Evolutionary conservation across 2,888 invertebrate species (phyloP).

Genomic region (Octodonta nipae): DNA sequence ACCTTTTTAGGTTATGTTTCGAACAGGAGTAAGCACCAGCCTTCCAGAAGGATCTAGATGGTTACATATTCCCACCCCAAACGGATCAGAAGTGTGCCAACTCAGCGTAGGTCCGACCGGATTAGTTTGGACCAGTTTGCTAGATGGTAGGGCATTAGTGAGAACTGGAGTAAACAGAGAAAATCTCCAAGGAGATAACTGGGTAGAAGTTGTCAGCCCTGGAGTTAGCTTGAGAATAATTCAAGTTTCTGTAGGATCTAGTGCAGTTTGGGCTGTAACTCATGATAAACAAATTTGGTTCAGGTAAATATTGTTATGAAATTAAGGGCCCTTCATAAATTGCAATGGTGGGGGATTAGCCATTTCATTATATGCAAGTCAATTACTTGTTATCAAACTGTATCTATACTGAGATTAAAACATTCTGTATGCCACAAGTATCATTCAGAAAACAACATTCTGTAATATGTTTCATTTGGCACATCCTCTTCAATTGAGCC

Average conservation of each 20-base stretch:
- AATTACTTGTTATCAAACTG: no score
- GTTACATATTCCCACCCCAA: constrained; percentile 63
- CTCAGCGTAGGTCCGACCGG: constrained; percentile 77
- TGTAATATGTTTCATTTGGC: no score
- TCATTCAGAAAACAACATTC: no score
- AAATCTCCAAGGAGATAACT: constrained; percentile 49
- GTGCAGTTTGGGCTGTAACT: constrained; percentile 68
- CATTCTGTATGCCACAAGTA: no score
- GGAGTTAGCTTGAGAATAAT: constrained; percentile 54
- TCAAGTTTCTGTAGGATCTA: constrained; percentile 70
- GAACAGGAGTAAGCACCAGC: constrained; percentile 63
- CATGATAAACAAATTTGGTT: constrained; percentile 80
- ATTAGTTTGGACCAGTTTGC: constrained; percentile 73
- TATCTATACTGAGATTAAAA: no score
- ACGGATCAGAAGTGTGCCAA: constrained; percentile 70
- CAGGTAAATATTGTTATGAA: no score
- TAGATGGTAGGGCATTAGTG: constrained; percentile 71
- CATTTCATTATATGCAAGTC: no score
- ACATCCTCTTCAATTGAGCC: no score
- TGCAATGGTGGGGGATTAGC: no score
- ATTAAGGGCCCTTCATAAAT: no score
- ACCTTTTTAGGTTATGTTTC: constrained; percentile 57
- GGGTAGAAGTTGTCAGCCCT: constrained; percentile 71
- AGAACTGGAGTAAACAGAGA: constrained; percentile 74
- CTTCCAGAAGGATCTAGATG: constrained; percentile 82